phyloP scores from a whole-genome alignment of 1,140 invertebrate genomes.

The Monomorium pharaonis region DNA sequence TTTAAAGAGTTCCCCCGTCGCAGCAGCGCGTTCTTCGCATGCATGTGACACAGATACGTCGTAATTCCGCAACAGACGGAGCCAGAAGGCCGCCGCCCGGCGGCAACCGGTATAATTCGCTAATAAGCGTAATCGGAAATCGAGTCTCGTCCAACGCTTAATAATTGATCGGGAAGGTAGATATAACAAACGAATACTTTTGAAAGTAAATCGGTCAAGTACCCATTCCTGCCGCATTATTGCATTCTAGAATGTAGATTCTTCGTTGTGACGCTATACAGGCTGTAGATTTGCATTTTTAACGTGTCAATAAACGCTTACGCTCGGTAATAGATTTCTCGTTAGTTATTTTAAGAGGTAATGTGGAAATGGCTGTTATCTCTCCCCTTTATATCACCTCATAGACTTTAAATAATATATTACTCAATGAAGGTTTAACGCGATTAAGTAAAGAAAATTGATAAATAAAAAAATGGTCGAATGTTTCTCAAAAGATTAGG shows the following conservation, averaged over 20 bases:
- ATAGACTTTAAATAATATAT: background rate
- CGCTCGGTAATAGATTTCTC: background rate
- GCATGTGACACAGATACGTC: constrained; percentile 33
- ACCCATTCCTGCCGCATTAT: background rate
- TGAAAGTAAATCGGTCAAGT: background rate
- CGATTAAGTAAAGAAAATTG: background rate
- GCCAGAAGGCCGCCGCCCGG: constrained; percentile 24
- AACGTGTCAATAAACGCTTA: background rate
- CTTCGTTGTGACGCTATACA: background rate
- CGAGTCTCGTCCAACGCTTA: background rate
- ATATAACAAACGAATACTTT: background rate
- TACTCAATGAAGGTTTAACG: constrained; percentile 2
- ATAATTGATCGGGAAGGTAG: background rate
- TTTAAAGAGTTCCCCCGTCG: background rate
- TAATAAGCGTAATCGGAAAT: constrained; percentile 41
- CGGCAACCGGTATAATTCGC: constrained; percentile 24
- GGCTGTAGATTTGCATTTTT: background rate
- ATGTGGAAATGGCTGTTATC: background rate
- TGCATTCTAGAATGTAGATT: background rate
- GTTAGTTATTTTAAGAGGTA: background rate
- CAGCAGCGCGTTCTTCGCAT: background rate
- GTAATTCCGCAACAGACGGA: constrained; percentile 7
- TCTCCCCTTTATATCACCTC: background rate
- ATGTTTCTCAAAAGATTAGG: background rate
- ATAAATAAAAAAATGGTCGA: too few species aligned